Evolutionary conservation across 2,797 vertebrate genomes (phyloP), one percentile per base, ranked within the genome.

Genomic region (Periparus ater): DNA sequence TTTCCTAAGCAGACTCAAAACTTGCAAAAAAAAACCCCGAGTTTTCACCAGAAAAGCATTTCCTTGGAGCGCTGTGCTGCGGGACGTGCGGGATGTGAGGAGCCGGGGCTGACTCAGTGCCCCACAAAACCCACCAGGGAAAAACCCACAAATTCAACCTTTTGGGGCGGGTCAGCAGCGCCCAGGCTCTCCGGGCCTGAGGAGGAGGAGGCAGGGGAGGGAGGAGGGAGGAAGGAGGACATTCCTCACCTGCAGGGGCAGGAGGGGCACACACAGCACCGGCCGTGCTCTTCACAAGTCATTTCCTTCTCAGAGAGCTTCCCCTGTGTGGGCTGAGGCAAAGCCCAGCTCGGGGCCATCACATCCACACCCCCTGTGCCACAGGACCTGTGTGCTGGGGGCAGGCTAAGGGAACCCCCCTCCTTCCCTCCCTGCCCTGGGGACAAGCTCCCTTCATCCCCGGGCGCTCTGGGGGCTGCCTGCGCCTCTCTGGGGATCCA

Each of bases 131-230:
- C 65, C 54, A 7, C 38, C 38, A 40, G 38, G n/a, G 9, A 3
- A 20, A 32, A 83, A 17, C 7, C 53, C 10, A 9, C 13, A 1
- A 3, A 14, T 3, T 11, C 17, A 18, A 61, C 38, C 38, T 30
- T 1, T 0, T 1, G 6, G 63, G 62, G 17, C 0, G 0, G 26
- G 30, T 3, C 5, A 4, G 77, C 17, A 4, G n/a, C 0, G 22
- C 44, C 40, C 55, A 3, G 1, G 1, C 5, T 16, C 14, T 6
- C 1, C 1, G 10, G 29, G 12, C n/a, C n/a, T n/a, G n/a, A 17
- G 22, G 17, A 30, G 27, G 26, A 25, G n/a, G 11, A 29, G 8
- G 26, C 23, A 5, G 19, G 42, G 11, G 3, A 21, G n/a, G 51
- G 6, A 14, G 7, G 5, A 42, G 8, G 32, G 9, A 14, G 25